Conservation (phyloP, 2,888 invertebrate species). For the Thymelicus sylvestris region DNA sequence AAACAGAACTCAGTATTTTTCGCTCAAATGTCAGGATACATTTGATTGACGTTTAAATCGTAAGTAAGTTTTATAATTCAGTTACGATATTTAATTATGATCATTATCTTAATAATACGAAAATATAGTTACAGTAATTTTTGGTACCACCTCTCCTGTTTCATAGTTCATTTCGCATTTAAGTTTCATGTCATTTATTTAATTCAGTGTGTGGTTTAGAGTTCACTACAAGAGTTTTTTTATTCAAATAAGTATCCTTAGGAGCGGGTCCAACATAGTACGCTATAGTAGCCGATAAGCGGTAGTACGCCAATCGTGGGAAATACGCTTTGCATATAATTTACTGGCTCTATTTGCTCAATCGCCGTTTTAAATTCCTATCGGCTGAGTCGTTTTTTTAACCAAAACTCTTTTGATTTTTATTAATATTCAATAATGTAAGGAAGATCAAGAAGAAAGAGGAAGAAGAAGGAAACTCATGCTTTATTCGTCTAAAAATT, state of each 20-base stretch:
- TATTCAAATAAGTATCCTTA: conserved; percentile 1
- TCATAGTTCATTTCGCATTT: too few species aligned
- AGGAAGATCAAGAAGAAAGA: too few species aligned
- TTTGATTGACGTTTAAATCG: too few species aligned
- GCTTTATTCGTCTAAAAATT: too few species aligned
- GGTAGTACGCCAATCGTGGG: conserved; percentile 44
- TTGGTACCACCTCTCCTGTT: too few species aligned
- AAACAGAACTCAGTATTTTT: too few species aligned
- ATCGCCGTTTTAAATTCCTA: conserved; percentile 47
- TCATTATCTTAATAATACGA: too few species aligned
- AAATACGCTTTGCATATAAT: conserved; percentile 56
- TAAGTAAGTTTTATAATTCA: too few species aligned
- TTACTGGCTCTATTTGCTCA: conserved; percentile 47
- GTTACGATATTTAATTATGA: too few species aligned
- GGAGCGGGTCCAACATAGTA: not conserved
- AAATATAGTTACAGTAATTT: too few species aligned
- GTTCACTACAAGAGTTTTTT: not conserved
- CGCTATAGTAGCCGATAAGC: conserved; percentile 41
- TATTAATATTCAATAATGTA: not conserved
- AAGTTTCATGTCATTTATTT: not conserved
- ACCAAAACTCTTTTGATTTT: not conserved
- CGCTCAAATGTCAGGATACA: too few species aligned
- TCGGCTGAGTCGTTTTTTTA: not conserved
- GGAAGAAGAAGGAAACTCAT: too few species aligned
- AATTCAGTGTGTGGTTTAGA: not conserved